Conservation (phyloP, 2,797 vertebrate species). For the Pangasius larnaudii region DNA sequence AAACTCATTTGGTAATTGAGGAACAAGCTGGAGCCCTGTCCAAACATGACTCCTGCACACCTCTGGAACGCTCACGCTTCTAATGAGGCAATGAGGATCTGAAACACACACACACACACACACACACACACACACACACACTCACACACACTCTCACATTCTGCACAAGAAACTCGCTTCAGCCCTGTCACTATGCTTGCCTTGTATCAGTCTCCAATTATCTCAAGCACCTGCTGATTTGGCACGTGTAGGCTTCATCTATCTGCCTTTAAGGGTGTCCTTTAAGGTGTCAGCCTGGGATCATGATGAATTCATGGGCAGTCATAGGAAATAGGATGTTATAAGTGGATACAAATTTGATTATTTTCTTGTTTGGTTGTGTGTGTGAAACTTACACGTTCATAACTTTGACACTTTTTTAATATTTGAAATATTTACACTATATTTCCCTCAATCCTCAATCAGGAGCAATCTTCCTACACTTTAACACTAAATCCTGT, state of each 20-base stretch:
- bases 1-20: conserved; percentile 71
- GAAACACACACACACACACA: neutral
- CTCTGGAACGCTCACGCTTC: neutral
- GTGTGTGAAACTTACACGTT: neutral
- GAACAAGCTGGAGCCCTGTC: conserved; percentile 49
- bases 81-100: neutral
- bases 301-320: neutral
- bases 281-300: neutral
- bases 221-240: conserved; percentile 11
- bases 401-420: neutral
- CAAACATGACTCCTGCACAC: conserved; percentile 50
- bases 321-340: neutral
- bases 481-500: neutral
- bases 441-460: neutral
- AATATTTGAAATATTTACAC: neutral
- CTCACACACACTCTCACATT: neutral
- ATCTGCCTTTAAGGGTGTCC: conserved; percentile 4
- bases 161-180: neutral
- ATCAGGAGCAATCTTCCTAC: neutral
- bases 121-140: neutral
- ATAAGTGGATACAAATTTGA: neutral
- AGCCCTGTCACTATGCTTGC: conserved; percentile 40
- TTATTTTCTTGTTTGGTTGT: neutral
- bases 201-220: conserved; percentile 40
- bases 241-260: conserved; percentile 4